phyloP scores from a whole-genome alignment of 2,888 invertebrate species.

The Lepas anatifera region DNA sequence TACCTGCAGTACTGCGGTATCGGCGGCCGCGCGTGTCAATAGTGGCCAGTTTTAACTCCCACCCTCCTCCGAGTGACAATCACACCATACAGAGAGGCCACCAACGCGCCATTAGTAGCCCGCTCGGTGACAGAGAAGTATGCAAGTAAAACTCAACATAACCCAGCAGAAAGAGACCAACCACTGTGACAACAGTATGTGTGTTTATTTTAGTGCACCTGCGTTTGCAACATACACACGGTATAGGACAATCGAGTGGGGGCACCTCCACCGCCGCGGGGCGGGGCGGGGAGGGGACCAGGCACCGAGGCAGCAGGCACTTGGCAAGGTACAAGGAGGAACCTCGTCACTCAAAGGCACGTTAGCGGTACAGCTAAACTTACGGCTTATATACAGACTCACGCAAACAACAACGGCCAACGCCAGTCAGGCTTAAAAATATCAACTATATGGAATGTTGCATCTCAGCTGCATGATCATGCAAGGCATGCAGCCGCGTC shows the following conservation, averaged over 20 bases:
- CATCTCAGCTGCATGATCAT: background rate
- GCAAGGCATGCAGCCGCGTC: background rate
- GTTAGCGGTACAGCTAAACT: too few species aligned
- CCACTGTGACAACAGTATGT: slow-evolving; percentile 4
- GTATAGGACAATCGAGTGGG: background rate
- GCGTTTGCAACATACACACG: background rate
- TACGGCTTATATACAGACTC: background rate
- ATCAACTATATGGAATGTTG: background rate
- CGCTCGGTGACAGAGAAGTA: slow-evolving; percentile 5
- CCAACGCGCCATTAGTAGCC: background rate
- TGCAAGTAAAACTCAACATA: slow-evolving; percentile 8
- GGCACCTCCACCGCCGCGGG: background rate
- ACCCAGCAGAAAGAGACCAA: slow-evolving; percentile 1
- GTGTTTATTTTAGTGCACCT: slow-evolving; percentile 10
- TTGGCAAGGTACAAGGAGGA: background rate
- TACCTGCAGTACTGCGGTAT: background rate
- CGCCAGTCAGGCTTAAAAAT: background rate
- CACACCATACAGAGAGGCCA: slow-evolving; percentile 6
- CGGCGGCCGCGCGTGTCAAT: background rate
- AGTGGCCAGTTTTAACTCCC: background rate
- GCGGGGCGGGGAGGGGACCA: background rate
- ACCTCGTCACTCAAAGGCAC: background rate
- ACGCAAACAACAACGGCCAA: background rate
- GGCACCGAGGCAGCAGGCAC: background rate
- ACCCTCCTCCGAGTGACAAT: background rate